phyloP scores from a whole-genome alignment of 2,888 invertebrate genomes.

The Trisateles emortualis region DNA sequence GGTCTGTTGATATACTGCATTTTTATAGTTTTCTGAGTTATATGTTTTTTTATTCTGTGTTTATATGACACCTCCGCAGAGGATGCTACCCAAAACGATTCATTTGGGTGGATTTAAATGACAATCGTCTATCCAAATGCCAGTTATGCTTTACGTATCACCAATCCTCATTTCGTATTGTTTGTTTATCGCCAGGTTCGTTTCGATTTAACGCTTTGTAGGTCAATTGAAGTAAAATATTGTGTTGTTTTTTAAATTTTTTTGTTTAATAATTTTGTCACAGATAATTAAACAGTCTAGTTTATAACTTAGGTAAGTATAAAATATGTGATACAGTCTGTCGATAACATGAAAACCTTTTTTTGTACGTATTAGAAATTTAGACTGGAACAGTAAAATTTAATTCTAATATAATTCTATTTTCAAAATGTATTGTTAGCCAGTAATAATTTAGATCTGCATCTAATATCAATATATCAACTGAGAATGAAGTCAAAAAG shows the following conservation, averaged over 20 bases:
- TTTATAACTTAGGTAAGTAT: background rate
- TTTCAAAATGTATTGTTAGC: background rate
- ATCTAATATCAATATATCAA: too few species aligned
- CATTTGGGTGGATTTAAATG: slow-evolving; percentile 65
- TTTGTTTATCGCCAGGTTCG: slow-evolving; percentile 31
- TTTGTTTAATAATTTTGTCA: slow-evolving; percentile 27
- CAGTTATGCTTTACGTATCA: slow-evolving; percentile 54
- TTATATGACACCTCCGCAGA: slow-evolving; percentile 44
- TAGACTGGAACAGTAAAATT: too few species aligned
- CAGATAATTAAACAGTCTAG: slow-evolving; percentile 9
- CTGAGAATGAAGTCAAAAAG: too few species aligned
- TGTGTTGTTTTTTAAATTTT: slow-evolving; percentile 20
- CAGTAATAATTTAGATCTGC: background rate
- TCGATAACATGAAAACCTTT: background rate
- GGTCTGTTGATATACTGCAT: slow-evolving; percentile 41
- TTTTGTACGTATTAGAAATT: too few species aligned
- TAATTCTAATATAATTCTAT: background rate
- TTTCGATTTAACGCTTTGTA: slow-evolving; percentile 35
- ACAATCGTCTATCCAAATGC: slow-evolving; percentile 57
- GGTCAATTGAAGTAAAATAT: slow-evolving; percentile 29
- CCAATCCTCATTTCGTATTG: slow-evolving; percentile 51
- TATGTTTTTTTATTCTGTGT: slow-evolving; percentile 33
- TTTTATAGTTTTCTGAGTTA: slow-evolving; percentile 1
- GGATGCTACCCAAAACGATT: slow-evolving; percentile 51
- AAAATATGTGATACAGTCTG: background rate